Base-by-base conservation (phyloP, 2,888 invertebrate species). In the Parascotia fuliginaria region DNA sequence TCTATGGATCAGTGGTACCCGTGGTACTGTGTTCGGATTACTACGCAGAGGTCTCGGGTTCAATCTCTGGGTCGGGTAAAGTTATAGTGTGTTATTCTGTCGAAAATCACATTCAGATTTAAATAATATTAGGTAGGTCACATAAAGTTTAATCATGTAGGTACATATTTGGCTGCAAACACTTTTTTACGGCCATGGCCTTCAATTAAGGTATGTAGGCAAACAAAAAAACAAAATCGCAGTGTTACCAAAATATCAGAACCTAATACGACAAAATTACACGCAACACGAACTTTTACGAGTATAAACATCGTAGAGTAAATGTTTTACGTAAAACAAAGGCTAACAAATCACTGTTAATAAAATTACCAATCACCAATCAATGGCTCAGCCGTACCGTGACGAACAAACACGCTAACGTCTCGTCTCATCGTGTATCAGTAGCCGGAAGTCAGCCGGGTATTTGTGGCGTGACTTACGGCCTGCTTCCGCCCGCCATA, bases 401-500 rank as follows among this genome's bases (percentile, higher is more conserved):
- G 32, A 55, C 58, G 50, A 41, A 65, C 67, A 60, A 64, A 70
- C 61, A 65, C 33, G 39, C 58, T 57, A 49, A 63, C 75, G 72
- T 65, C 55, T 59, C 60, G 67, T 68, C 73, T 71, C 73, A 75
- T 74, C 62, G 73, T 67, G 69, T 68, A 42, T 42, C 47, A 49
- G 48, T 71, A 59, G 52, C 82, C 82, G 89, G 88, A 88, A 81
- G 81, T 71, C 71, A 66, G 61, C 72, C 76, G 80, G 79, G 82
- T 73, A 74, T 80, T 80, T 79, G 81, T 71, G 85, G 87, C 88
- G 87, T 89, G 87, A 90, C 87, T 88, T 89, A 90, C 89, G 88
- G 81, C 74, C 84, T 81, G 76, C 89, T 79, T 89, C 89, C 89
- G 86, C 67, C 74, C 72, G 80, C 87, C 88, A 88, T 89, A 88